Percentiles rank a stretch among this genome's conserved stretches.
Evolutionary conservation across 92 coral and sea anemone species (phyloP).

Genomic region (Actinernus sp.): DNA sequence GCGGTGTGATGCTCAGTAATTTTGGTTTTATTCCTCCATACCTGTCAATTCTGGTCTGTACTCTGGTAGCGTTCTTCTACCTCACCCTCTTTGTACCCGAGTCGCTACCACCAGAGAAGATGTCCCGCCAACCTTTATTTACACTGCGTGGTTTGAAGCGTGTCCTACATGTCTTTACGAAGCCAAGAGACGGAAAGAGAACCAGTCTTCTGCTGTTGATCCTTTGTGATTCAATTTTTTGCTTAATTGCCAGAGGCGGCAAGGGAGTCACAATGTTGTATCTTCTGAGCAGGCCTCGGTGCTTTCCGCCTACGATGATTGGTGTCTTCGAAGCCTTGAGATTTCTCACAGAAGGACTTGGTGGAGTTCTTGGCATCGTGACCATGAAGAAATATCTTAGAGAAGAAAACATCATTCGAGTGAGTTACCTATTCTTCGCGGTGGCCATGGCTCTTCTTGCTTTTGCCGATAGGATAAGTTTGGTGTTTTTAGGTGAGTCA

Average conservation of each 20-base stretch:
- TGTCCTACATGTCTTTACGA: slow-evolving; percentile 28
- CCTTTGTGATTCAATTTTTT: slow-evolving; percentile 15
- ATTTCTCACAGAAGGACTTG: slow-evolving; percentile 53
- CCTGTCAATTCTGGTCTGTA: slow-evolving; percentile 51
- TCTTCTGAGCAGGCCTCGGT: slow-evolving; percentile 64
- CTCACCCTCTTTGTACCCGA: slow-evolving; percentile 75
- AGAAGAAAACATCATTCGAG: slow-evolving; percentile 59
- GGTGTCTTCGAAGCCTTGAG: slow-evolving; percentile 71
- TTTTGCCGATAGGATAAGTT: slow-evolving; percentile 22
- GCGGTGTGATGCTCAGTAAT: slow-evolving; percentile 69
- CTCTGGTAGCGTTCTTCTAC: slow-evolving; percentile 46
- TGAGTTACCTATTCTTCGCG: slow-evolving; percentile 44
- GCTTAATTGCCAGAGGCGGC: slow-evolving; percentile 19
- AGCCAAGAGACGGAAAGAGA: slow-evolving; percentile 5
- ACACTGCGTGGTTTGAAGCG: slow-evolving; percentile 59
- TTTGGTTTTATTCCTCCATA: slow-evolving; percentile 75
- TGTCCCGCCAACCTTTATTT: slow-evolving; percentile 15
- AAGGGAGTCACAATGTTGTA: slow-evolving; percentile 42
- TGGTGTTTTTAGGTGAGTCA: slow-evolving; percentile 68
- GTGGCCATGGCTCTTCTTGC: slow-evolving; percentile 45
- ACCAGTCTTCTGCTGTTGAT: slow-evolving; percentile 58
- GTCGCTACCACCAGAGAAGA: slow-evolving; percentile 25
- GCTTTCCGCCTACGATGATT: slow-evolving; percentile 72
- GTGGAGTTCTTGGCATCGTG: slow-evolving; percentile 66
- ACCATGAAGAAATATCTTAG: slow-evolving; percentile 47